Percentiles rank a stretch among this genome's conserved stretches.
Evolutionary conservation across 2,888 invertebrate genomes (phyloP).

Genomic region (Hirtodrosophila cameraria): DNA sequence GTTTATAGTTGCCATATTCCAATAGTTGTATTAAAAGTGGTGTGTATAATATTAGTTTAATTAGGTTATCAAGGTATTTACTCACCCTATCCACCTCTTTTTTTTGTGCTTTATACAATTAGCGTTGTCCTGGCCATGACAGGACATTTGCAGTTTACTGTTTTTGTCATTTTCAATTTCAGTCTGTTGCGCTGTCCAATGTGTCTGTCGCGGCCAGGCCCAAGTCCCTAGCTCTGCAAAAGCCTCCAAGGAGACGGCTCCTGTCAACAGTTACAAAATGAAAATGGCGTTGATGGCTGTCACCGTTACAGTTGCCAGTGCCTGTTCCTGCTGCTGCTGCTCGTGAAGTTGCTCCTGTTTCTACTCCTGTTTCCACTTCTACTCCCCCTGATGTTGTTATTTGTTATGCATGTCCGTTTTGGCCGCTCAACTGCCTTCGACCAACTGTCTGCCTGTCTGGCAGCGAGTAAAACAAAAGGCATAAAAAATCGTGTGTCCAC

Average conservation of each 20-base stretch:
- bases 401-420: conserved; percentile 66
- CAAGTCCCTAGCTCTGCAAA: neutral
- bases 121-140: conserved; percentile 24
- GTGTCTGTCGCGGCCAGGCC: conserved; percentile 23
- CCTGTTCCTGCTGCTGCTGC: neutral
- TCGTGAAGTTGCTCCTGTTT: neutral
- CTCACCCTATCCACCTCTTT: neutral
- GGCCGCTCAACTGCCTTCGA: conserved; percentile 11
- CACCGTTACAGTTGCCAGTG: conserved; percentile 32
- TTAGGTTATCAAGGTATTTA: conserved; percentile 1
- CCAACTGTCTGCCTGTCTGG: conserved; percentile 21
- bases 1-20: no score
- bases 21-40: conserved; percentile 6
- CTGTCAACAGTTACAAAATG: conserved; percentile 70
- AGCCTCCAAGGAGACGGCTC: conserved; percentile 23
- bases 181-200: conserved; percentile 24
- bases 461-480: conserved; percentile 34
- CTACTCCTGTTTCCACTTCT: neutral
- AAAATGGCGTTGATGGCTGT: conserved; percentile 75
- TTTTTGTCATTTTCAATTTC: conserved; percentile 56
- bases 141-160: conserved; percentile 30
- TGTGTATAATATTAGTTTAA: no score
- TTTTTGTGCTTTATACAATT: conserved; percentile 39
- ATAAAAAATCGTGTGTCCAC: conserved; percentile 46
- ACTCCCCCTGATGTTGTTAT: conserved; percentile 40